Base-by-base conservation (phyloP, 2,113 vertebrate genomes). In the Thunnus thynnus region DNA sequence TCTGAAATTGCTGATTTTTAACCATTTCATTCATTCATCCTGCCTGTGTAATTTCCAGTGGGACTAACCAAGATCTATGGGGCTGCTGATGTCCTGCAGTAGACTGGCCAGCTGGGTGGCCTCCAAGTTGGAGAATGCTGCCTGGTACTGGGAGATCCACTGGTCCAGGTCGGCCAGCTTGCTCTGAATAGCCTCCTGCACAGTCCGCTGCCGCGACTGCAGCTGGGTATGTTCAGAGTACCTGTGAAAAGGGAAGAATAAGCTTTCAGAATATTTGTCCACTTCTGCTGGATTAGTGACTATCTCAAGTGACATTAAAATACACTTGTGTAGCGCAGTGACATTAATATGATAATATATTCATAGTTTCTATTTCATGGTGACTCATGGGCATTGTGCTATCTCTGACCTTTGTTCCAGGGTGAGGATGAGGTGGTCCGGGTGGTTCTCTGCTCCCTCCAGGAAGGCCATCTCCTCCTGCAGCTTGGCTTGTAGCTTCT, bases 141-240 rank as follows among this genome's bases (percentile, higher is more conserved):
- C 96, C 88, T 99, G 97, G 86, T 99, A 99, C 88, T 99, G 98
- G 3, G 97, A 96, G 86, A 98, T 97, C 97, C 97, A 99, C 86
- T 99, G 97, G 84, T 99, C 98, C 90, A 99, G 96, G 83, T 99
- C 98, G 3, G 96, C 95, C 86, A 99, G 93, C 88, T 99, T 99
- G 91, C 96, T 96, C 92, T 98, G 96, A 87, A 99, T 97, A 71
- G 98, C 97, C 76, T 99, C 98, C 86, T 98, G 97, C 63, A 98
- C 97, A 1, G 97, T 97, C 81, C 96, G 95, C 84, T 99, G 97
- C 66, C 97, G 96, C 11, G 97, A 97, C 89, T 99, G 98, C 64
- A 99, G 90, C 91, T 99, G 98, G 2, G 96, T 99, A 76, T 99
- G 98, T 85, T 99, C 98, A 54, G 97, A 97, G 93, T 98, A 99